Percentiles rank a stretch among this genome's conserved stretches.
Conservation (phyloP, 2,113 vertebrate genomes). For the Columba janthina region DNA sequence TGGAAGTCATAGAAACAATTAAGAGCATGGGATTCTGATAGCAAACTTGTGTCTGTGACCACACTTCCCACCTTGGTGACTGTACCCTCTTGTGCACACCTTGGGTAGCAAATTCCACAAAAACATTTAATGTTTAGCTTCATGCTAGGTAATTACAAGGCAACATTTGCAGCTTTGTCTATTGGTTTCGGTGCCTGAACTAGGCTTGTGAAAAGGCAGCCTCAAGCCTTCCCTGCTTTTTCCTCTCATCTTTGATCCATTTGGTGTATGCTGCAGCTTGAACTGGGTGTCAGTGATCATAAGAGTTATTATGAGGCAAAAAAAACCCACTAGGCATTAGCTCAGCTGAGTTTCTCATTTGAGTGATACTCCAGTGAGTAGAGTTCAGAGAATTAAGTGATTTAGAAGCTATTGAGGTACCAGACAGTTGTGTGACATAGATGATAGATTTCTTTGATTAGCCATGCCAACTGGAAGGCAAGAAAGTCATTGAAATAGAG, state of each 20-base stretch:
- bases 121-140: background rate
- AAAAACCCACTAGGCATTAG: background rate
- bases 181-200: background rate
- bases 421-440: background rate
- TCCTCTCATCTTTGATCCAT: background rate
- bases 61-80: background rate
- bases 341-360: background rate
- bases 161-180: background rate
- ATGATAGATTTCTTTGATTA: background rate
- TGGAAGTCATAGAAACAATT: background rate
- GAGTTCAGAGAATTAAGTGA: background rate
- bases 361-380: background rate
- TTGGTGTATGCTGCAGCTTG: background rate
- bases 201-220: background rate
- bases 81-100: background rate
- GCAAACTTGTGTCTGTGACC: background rate
- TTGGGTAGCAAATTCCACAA: background rate
- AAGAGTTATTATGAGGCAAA: background rate
- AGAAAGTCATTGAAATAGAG: background rate
- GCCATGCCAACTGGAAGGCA: background rate
- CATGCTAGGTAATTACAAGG: background rate
- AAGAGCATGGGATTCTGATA: background rate
- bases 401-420: background rate
- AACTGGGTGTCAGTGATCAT: background rate
- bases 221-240: background rate